Evolutionary conservation across 1,140 invertebrate genomes (phyloP), one percentile per base, ranked within the genome.

Genomic region (Eriocheir sinensis): DNA sequence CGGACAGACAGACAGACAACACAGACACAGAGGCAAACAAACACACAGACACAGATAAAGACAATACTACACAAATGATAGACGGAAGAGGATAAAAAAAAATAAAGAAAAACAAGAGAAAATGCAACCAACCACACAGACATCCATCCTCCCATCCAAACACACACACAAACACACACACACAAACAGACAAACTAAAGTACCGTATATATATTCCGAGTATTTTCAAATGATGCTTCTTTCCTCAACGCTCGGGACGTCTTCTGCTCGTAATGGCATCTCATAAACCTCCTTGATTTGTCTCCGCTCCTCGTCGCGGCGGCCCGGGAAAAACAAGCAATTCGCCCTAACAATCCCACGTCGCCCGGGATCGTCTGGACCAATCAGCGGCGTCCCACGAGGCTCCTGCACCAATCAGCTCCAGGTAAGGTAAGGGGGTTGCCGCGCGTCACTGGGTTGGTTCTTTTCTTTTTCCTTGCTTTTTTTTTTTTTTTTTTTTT

Each of bases 271-370:
- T 83, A 41, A 80, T 83, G 27, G 40, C 41, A n/a, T 81, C 41
- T 81, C 48, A 44, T 83, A 32, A 80, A 40, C 41, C 72, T 36
- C 21, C 30, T 79, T 81, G 27, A 40, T 41, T 80, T 27, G 12
- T 40, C 79, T 44, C 41, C 72, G 6, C 81, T 80, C 40, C 27
- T 92, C 32, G 36, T 83, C 79, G 38, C 79, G 90, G 72, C 90
- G 36, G 80, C 80, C 38, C 15, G 44, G 30, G 81, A 79, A 92
- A 92, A 92, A 92, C 91, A 92, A 92, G 91, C 81, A 92, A 92
- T 92, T 92, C 41, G 36, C 15, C 72, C 79, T 83, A 92, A 81
- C 72, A 92, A 83, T 83, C 91, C 79, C 81, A 81, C 79, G 81
- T 92, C 81, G 81, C 81, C 91, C 81, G 15, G 36, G 17, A 41